Evolutionary conservation across 2,113 vertebrate genomes (phyloP).

Genomic region (Oenanthe oenanthe): DNA sequence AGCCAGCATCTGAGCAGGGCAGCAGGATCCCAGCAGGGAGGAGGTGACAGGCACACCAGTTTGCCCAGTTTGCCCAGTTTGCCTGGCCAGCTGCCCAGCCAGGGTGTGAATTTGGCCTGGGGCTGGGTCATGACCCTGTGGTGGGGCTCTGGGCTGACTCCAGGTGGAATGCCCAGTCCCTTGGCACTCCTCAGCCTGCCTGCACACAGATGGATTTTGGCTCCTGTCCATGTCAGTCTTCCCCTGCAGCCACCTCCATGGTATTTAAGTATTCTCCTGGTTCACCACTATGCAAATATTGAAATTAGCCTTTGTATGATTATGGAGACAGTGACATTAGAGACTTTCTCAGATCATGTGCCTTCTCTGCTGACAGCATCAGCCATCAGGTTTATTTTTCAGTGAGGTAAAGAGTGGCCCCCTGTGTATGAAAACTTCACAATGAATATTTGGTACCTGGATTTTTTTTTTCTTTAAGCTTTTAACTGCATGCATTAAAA

Average conservation of each 20-base stretch:
- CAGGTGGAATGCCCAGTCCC: neutral
- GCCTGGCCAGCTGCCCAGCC: neutral
- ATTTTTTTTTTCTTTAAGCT: neutral
- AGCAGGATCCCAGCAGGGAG: neutral
- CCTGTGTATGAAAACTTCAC: neutral
- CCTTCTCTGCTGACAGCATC: neutral
- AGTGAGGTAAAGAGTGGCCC: neutral
- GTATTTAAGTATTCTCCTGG: constrained; percentile 28
- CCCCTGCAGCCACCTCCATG: neutral
- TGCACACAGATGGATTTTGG: neutral
- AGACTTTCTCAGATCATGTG: neutral
- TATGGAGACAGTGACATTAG: neutral
- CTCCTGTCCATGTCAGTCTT: neutral
- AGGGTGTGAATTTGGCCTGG: neutral
- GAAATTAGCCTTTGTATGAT: constrained; percentile 5
- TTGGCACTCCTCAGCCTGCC: neutral
- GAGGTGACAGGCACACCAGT: neutral
- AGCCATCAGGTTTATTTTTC: neutral
- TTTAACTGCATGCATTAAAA: neutral
- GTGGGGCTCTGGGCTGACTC: neutral
- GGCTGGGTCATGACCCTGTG: fast-evolving
- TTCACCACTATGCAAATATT: constrained; percentile 27
- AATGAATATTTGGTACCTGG: neutral
- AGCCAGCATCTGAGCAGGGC: fast-evolving
- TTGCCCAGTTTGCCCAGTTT: neutral